Percentiles rank a stretch among this genome's conserved stretches.
These are phyloP conservation scores for Plutomurus gul DNA, from an alignment of 1,140 invertebrate species.

Conservation along the genomic window DNA sequence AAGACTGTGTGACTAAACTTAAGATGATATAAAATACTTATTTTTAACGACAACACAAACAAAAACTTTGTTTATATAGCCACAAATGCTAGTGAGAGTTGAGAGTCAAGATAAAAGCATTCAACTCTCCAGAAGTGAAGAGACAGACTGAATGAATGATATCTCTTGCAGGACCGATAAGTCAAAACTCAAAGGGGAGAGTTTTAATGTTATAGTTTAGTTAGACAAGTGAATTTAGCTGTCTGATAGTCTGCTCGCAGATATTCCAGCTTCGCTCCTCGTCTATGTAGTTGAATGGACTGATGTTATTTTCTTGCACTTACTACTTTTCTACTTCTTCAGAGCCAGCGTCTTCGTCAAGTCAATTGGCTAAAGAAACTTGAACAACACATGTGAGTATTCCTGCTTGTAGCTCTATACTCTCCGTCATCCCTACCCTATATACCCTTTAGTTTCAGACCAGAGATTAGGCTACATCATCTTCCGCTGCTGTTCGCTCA, in stretches of 20 bases:
- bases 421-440: background rate
- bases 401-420: background rate
- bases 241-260: background rate
- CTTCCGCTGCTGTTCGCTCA: background rate
- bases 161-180: background rate
- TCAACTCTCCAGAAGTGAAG: background rate
- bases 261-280: too few relatives aligned
- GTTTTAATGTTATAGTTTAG: background rate
- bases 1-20: too few relatives aligned
- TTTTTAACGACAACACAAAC: background rate
- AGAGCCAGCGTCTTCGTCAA: too few relatives aligned
- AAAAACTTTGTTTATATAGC: background rate
- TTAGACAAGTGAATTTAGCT: background rate
- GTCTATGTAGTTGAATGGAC: too few relatives aligned
- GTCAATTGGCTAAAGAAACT: too few relatives aligned
- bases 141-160: conserved; percentile 15
- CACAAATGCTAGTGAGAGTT: background rate
- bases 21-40: too few relatives aligned
- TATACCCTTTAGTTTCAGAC: background rate
- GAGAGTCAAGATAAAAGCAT: background rate
- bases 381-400: too few relatives aligned
- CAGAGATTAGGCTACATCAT: background rate
- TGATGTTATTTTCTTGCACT: too few relatives aligned
- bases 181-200: background rate
- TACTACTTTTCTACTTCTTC: too few relatives aligned